Evolutionary conservation across 2,113 vertebrate genomes (phyloP), one percentile per base, ranked within the genome.

Genomic region (Miniopterus natalensis): DNA sequence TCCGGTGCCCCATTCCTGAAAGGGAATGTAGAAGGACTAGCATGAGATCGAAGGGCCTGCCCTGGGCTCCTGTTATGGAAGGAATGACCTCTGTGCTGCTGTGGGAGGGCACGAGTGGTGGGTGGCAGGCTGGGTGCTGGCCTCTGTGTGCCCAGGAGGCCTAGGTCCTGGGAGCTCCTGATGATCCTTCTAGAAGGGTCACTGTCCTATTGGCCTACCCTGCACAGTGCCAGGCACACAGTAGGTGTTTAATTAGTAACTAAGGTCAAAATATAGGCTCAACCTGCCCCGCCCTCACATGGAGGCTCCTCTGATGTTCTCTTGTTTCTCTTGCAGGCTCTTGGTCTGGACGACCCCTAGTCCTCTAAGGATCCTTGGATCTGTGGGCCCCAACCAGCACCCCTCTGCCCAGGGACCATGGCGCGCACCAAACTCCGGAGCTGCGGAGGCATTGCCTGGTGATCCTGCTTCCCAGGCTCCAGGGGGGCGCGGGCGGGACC

Each of bases 281-380:
- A 0, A 0, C 57, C 17, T 42, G 88, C 49, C 83, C 81, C 1
- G 49, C 27, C 0, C 0, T 0, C 0, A 17, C 73, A 5, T 27
- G 51, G 36, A 27, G 13, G 21, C 80, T 27, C 49, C 61, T 53
- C 84, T 97, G 65, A 97, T 23, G 71, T 31, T 42, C 96, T 92
- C 73, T 66, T 92, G 66, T 96, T 77, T 98, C 93, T 97, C 73
- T 49, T 94, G 45, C 95, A 98, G 98, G 97, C 70, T 97, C 90
- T 75, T 15, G 59, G 86, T 40, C 83, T 31, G 45, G 85, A 92
- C 89, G 47, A 73, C 74, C 10, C 23, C 85, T 61, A 42, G 90
- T 47, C 77, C 92, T 73, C 25, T 3, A 29, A 89, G 90, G 71
- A 65, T 20, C 68, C 79, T 45, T 27, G 55, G 21, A 61, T 20